Percentiles rank a stretch among this genome's conserved stretches.
Evolutionary conservation across 2,888 invertebrate genomes (phyloP).

Genomic region (Meiosimyza platycephala): DNA sequence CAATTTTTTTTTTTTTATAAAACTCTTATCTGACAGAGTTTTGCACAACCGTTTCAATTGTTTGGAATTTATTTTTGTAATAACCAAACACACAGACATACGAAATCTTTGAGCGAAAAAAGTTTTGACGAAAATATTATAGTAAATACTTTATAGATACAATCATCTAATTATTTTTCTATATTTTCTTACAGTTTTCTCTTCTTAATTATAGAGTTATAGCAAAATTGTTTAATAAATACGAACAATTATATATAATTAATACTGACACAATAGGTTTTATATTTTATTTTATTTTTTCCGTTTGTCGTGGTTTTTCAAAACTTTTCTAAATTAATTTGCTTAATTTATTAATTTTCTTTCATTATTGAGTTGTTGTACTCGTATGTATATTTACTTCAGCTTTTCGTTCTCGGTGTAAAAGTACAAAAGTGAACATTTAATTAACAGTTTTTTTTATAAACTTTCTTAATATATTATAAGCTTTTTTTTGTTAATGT

Average conservation of each 20-base stretch:
- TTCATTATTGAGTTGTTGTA: conserved; percentile 37
- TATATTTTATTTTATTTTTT: conserved; percentile 1
- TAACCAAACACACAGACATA: too few species aligned
- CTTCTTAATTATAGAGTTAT: conserved; percentile 13
- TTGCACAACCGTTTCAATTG: conserved; percentile 29
- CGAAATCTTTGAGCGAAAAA: too few species aligned
- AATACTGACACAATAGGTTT: conserved; percentile 28
- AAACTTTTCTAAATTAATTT: too few species aligned
- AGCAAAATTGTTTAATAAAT: conserved; percentile 28
- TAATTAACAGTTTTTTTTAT: conserved; percentile 41
- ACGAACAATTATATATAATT: conserved; percentile 30
- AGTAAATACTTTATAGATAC: too few species aligned
- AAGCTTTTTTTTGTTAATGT: conserved; percentile 6
- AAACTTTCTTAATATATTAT: conserved; percentile 24
- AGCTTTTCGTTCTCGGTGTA: conserved; percentile 52
- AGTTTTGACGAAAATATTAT: too few species aligned
- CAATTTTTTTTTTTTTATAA: not conserved
- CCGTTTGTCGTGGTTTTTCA: not conserved
- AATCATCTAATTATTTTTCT: too few species aligned
- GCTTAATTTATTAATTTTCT: conserved; percentile 30
- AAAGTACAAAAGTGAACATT: conserved; percentile 63
- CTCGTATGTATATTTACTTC: conserved; percentile 36
- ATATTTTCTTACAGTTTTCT: too few species aligned
- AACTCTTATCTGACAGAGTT: conserved; percentile 3
- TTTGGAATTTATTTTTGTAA: too few species aligned